These are phyloP conservation scores for Cactoblastis cactorum DNA, from an alignment of 2,888 invertebrate genomes.

Conservation along the genomic window DNA sequence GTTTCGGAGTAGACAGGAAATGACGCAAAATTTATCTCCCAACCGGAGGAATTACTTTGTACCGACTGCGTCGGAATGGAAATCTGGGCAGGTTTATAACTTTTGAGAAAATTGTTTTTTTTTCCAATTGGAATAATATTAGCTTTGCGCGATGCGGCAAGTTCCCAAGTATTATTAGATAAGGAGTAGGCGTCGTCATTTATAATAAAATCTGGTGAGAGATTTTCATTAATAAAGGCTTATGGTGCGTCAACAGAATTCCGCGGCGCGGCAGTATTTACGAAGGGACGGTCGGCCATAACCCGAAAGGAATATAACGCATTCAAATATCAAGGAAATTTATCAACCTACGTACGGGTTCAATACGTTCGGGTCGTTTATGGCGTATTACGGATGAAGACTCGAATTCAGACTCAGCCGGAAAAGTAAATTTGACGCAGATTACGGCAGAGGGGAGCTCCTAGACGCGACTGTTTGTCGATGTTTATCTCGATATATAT, in stretches of 20 bases:
- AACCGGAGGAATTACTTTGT: constrained; percentile 71
- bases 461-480: constrained; percentile 55
- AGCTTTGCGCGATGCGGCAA: constrained; percentile 55
- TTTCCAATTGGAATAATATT: constrained; percentile 61
- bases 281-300: constrained; percentile 54
- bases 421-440: constrained; percentile 75
- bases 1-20: constrained; percentile 65
- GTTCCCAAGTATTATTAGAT: constrained; percentile 52
- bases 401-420: constrained; percentile 58
- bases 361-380: constrained; percentile 74
- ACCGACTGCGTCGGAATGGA: constrained; percentile 69
- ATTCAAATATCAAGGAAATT: constrained; percentile 76
- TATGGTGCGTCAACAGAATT: constrained; percentile 49
- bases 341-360: constrained; percentile 66
- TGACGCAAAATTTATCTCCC: constrained; percentile 73
- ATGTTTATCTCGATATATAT: constrained; percentile 48
- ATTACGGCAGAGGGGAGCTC: constrained; percentile 63
- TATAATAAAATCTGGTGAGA: constrained; percentile 33
- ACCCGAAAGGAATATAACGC: constrained; percentile 65
- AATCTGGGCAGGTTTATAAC: constrained; percentile 71
- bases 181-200: constrained; percentile 27
- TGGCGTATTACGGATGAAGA: constrained; percentile 68
- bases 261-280: constrained; percentile 51
- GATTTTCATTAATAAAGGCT: constrained; percentile 57
- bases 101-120: constrained; percentile 66